Evolutionary conservation across 2,113 vertebrate species (phyloP).

Genomic region (Dasypus novemcinctus): DNA sequence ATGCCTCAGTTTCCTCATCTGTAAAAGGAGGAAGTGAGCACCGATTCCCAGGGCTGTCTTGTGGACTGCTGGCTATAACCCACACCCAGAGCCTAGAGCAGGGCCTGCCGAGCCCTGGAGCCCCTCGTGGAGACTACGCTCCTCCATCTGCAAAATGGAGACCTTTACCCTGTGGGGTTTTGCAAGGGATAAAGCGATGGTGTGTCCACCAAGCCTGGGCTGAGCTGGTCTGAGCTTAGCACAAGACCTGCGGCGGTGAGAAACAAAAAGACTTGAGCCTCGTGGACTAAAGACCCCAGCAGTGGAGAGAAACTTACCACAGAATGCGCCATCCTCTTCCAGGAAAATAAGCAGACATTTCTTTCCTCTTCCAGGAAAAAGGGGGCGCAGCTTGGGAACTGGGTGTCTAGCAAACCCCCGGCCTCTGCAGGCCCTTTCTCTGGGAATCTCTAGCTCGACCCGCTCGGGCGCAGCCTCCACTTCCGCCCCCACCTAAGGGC

Average conservation of each 20-base stretch:
- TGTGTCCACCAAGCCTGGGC: not conserved
- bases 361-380: not conserved
- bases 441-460: not conserved
- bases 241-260: not conserved
- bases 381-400: not conserved
- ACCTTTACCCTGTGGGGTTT: too few species aligned
- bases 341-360: too few species aligned
- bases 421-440: not conserved
- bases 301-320: not conserved
- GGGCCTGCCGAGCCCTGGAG: not conserved
- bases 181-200: not conserved
- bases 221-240: not conserved
- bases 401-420: not conserved
- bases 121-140: too few species aligned
- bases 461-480: not conserved
- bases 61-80: not conserved
- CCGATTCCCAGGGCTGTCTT: not conserved
- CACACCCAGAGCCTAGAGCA: not conserved
- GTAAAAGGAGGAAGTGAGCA: not conserved
- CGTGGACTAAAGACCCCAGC: not conserved
- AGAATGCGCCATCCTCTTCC: not conserved
- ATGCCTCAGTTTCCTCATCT: not conserved
- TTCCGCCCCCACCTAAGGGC: not conserved
- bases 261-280: not conserved
- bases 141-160: not conserved